A percentile compares a stretch with the other conserved stretches of the same genome.
Evolutionary conservation across 2,113 vertebrate genomes (phyloP).

Genomic region (Ranitomeya imitator): DNA sequence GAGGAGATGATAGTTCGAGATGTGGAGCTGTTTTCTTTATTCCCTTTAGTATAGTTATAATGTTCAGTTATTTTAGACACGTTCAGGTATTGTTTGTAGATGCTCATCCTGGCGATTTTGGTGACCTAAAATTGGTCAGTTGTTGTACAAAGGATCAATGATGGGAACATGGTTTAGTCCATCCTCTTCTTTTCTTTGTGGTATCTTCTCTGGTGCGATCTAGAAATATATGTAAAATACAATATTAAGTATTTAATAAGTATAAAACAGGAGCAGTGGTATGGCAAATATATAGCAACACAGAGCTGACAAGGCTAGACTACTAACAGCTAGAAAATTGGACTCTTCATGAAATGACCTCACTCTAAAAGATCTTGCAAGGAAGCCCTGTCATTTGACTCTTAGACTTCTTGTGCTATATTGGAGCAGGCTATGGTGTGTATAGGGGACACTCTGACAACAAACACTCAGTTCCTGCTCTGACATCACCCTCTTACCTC

Average conservation of each 20-base stretch:
- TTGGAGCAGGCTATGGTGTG: too few relatives aligned
- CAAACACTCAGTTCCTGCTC: too few relatives aligned
- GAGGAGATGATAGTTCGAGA: slow-evolving; percentile 65
- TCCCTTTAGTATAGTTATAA: slow-evolving; percentile 80
- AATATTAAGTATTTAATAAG: neutral
- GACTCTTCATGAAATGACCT: neutral
- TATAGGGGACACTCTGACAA: too few relatives aligned
- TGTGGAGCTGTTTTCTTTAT: slow-evolving; percentile 48
- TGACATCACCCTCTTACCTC: too few relatives aligned
- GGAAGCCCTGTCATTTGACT: too few relatives aligned
- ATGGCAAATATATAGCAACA: neutral
- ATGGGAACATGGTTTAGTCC: neutral
- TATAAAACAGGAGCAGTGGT: neutral
- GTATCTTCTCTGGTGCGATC: neutral
- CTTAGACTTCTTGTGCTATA: too few relatives aligned
- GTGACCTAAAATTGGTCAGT: slow-evolving; percentile 54
- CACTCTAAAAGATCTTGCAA: neutral
- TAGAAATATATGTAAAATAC: neutral
- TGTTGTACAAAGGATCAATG: neutral
- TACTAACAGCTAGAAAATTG: neutral
- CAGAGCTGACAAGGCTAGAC: neutral
- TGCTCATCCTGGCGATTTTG: slow-evolving; percentile 76
- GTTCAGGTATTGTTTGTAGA: slow-evolving; percentile 88
- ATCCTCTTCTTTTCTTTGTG: neutral
- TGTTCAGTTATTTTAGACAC: slow-evolving; percentile 76